Percentiles rank a stretch among this genome's conserved stretches.
These are phyloP conservation scores for Conus betulinus DNA, from an alignment of 1,140 invertebrate species.

Conservation along the genomic window DNA sequence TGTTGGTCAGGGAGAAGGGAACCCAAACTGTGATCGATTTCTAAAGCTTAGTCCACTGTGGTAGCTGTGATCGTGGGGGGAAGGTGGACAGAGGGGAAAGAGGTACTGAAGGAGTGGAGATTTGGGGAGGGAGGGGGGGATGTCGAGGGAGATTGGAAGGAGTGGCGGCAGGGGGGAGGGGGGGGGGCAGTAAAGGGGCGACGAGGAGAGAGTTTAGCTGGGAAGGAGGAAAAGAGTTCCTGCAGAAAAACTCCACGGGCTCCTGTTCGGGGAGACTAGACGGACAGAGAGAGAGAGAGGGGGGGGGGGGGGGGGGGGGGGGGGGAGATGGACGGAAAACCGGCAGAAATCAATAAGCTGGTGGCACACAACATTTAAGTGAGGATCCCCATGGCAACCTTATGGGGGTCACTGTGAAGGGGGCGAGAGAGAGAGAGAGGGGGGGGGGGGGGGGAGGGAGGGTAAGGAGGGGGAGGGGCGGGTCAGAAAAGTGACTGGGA, in stretches of 20 bases:
- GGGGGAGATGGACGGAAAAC: neutral
- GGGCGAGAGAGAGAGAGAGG: neutral
- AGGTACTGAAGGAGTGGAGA: too few relatives aligned
- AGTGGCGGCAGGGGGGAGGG: neutral
- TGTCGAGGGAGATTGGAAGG: neutral
- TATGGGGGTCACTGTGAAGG: neutral
- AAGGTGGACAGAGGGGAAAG: too few relatives aligned
- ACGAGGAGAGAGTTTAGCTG: neutral
- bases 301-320: neutral
- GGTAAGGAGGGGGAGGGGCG: neutral
- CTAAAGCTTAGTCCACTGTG: too few relatives aligned
- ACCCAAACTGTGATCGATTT: too few relatives aligned
- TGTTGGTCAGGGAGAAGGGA: too few relatives aligned
- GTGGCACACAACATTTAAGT: slow-evolving; percentile 7
- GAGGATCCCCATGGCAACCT: neutral
- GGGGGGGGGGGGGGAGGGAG: neutral
- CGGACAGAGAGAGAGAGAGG: neutral
- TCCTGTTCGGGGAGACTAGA: neutral
- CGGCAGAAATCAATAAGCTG: neutral
- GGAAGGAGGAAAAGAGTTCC: neutral
- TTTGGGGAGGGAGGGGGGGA: too few relatives aligned
- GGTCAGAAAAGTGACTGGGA: neutral
- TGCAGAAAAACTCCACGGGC: too few relatives aligned
- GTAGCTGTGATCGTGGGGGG: too few relatives aligned
- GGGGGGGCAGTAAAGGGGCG: neutral